A percentile compares a stretch with the other conserved stretches of the same genome.
phyloP scores from a whole-genome alignment of 1,140 invertebrate genomes.

The Drosophila bipectinata region DNA sequence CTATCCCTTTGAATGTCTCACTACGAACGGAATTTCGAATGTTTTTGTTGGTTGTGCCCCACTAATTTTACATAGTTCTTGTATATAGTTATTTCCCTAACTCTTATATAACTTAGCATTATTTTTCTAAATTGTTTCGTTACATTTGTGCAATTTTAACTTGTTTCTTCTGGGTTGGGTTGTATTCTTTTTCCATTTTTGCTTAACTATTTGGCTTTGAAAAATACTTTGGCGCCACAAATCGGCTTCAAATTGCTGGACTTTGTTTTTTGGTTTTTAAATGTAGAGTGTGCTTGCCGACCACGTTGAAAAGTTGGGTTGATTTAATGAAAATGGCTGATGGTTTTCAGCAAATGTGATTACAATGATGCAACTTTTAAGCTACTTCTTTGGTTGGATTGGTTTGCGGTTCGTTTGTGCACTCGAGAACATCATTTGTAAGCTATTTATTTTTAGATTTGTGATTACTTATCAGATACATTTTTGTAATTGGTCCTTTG shows the following conservation, averaged over 20 bases:
- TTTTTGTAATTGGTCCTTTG: constrained; percentile 78
- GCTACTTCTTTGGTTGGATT: constrained; percentile 69
- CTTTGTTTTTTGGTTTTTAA: constrained; percentile 29
- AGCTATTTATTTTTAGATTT: constrained; percentile 26
- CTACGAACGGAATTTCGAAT: constrained; percentile 72
- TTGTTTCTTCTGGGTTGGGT: constrained; percentile 13
- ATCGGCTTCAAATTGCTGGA: constrained; percentile 58
- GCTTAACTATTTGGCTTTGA: constrained; percentile 83
- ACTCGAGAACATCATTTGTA: constrained; percentile 47
- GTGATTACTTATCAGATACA: constrained; percentile 59
- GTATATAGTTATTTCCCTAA: constrained; percentile 28
- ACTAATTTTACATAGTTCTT: constrained; percentile 20
- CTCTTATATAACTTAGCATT: constrained; percentile 20
- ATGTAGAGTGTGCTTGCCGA: constrained; percentile 52
- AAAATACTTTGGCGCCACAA: constrained; percentile 76
- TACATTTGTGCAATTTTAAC: constrained; percentile 37
- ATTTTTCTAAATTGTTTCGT: constrained; percentile 34
- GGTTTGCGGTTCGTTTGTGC: constrained; percentile 53
- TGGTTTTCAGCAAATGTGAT: constrained; percentile 74
- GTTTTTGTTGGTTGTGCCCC: constrained; percentile 47
- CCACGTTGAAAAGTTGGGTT: constrained; percentile 50
- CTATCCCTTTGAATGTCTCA: constrained; percentile 35
- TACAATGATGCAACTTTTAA: constrained; percentile 75
- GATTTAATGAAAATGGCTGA: constrained; percentile 47
- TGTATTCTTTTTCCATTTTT: constrained; percentile 28